Evolutionary conservation across 2,888 invertebrate genomes (phyloP).

Genomic region (Formica aserva): DNA sequence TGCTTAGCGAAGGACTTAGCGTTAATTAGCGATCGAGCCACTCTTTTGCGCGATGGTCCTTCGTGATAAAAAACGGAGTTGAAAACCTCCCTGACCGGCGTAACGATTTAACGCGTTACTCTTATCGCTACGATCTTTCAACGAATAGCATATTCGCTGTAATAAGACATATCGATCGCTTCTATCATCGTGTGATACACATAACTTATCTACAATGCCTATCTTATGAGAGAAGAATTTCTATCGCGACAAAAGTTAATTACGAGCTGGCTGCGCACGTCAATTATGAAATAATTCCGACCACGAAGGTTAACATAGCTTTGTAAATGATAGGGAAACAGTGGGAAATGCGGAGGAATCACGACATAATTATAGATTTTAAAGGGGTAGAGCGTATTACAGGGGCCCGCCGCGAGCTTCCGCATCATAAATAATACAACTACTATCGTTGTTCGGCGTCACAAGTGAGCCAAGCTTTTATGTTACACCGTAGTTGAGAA

Average conservation of each 20-base stretch:
- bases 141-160: neutral
- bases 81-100: neutral
- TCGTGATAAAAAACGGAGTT: slow-evolving; percentile 45
- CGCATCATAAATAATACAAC: slow-evolving; percentile 60
- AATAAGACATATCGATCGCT: neutral
- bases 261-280: slow-evolving; percentile 32
- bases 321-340: slow-evolving; percentile 46
- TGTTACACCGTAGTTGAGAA: slow-evolving; percentile 58
- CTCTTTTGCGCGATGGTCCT: slow-evolving; percentile 50
- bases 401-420: slow-evolving; percentile 33
- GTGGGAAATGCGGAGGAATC: slow-evolving; percentile 46
- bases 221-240: slow-evolving; percentile 2
- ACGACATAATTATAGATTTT: slow-evolving; percentile 59
- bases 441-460: slow-evolving; percentile 63
- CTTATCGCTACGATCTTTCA: slow-evolving; percentile 14
- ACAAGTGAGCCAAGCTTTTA: slow-evolving; percentile 59
- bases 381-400: slow-evolving; percentile 38
- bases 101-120: slow-evolving; percentile 10
- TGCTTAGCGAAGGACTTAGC: slow-evolving; percentile 63
- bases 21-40: slow-evolving; percentile 64
- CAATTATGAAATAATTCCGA: slow-evolving; percentile 39
- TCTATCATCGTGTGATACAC: neutral
- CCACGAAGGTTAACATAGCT: slow-evolving; percentile 31
- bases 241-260: slow-evolving; percentile 46
- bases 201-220: neutral